These are phyloP conservation scores for Phrynosoma platyrhinos DNA, from an alignment of 2,113 vertebrate species.

Conservation along the genomic window DNA sequence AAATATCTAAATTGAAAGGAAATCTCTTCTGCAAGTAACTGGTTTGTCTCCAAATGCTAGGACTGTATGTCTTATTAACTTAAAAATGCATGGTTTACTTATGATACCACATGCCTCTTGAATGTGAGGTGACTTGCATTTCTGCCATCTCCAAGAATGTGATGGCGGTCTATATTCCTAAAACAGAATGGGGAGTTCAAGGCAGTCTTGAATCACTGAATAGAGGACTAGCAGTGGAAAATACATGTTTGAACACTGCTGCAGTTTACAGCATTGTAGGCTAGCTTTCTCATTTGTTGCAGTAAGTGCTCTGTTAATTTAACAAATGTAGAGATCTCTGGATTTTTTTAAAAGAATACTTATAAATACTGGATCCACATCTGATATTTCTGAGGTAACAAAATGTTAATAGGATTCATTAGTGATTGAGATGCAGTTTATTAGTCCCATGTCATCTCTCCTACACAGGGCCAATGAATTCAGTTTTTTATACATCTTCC, in stretches of 20 bases:
- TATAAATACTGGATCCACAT: constrained; percentile 22
- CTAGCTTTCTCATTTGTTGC: background rate
- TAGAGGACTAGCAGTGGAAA: background rate
- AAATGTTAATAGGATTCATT: constrained; percentile 68
- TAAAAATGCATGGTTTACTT: too few relatives aligned
- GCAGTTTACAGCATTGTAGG: background rate
- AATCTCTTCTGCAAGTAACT: too few relatives aligned
- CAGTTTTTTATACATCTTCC: constrained; percentile 62
- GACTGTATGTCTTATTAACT: too few relatives aligned
- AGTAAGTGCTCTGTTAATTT: background rate
- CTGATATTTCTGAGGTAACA: constrained; percentile 53
- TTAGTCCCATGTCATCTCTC: constrained; percentile 65
- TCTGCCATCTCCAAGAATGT: too few relatives aligned
- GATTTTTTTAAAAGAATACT: constrained; percentile 4
- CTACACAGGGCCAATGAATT: constrained; percentile 41
- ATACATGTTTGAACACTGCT: background rate
- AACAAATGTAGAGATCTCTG: constrained; percentile 1
- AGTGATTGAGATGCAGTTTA: constrained; percentile 56
- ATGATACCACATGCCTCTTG: too few relatives aligned
- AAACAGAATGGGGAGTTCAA: background rate
- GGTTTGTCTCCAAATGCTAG: too few relatives aligned
- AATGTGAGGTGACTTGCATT: too few relatives aligned
- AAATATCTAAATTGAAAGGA: too few relatives aligned
- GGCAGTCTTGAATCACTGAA: too few relatives aligned
- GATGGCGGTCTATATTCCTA: background rate